Conservation (phyloP, 2,113 vertebrate species). For the Oxyruncus cristatus region DNA sequence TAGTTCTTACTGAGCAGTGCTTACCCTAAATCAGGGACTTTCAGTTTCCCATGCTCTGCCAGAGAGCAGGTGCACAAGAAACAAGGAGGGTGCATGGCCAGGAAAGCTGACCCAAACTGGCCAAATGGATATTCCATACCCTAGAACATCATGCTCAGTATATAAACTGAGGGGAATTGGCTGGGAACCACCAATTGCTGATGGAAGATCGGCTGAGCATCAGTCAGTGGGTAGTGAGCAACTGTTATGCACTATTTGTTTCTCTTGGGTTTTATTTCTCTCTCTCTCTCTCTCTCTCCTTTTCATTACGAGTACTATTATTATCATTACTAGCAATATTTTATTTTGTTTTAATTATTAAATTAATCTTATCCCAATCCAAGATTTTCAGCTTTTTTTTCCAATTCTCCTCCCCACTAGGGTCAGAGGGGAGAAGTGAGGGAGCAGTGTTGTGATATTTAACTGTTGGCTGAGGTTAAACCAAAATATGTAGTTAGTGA, state of each 20-base stretch:
- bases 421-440: not conserved
- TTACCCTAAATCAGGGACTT: not conserved
- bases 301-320: not conserved
- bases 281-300: not conserved
- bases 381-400: not conserved
- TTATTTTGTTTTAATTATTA: not conserved
- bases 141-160: not conserved
- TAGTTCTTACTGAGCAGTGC: not conserved
- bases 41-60: not conserved
- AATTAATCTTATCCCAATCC: not conserved
- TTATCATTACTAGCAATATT: not conserved
- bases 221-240: not conserved
- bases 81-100: not conserved
- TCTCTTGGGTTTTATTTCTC: not conserved
- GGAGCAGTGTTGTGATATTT: not conserved
- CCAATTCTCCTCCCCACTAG: not conserved
- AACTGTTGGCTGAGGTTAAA: not conserved
- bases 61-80: not conserved
- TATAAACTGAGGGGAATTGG: not conserved
- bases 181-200: not conserved
- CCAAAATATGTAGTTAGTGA: not conserved
- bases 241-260: not conserved
- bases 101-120: not conserved
- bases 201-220: not conserved
- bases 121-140: not conserved